These are phyloP conservation scores for Lasioglossum calceatum DNA, from an alignment of 2,888 invertebrate species.

Conservation along the genomic window DNA sequence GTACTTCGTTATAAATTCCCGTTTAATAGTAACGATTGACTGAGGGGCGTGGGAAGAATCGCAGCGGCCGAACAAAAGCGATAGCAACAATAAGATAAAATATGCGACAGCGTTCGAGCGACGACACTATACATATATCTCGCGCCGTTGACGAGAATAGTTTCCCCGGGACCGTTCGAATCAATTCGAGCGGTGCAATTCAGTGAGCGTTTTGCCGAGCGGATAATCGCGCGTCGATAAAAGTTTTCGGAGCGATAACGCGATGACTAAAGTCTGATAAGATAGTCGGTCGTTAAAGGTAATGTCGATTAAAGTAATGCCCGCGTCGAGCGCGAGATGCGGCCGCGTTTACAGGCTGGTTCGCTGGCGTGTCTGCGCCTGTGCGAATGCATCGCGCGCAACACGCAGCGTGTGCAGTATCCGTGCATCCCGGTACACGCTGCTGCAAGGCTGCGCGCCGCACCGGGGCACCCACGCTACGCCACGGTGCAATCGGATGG, in stretches of 20 bases:
- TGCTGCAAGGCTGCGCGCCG: conserved; percentile 25
- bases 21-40: conserved; percentile 15
- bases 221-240: conserved; percentile 9
- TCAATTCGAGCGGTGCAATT: neutral
- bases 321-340: neutral
- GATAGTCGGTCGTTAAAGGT: conserved; percentile 21
- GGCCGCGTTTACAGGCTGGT: neutral
- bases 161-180: neutral
- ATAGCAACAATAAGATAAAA: neutral
- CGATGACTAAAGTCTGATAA: conserved; percentile 36
- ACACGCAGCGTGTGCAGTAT: conserved; percentile 19
- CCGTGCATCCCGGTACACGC: conserved; percentile 16
- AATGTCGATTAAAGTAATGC: conserved; percentile 28
- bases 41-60: neutral
- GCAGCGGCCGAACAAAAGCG: neutral
- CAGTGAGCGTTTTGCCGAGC: neutral
- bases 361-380: neutral
- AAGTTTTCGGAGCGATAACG: conserved; percentile 22
- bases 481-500: conserved; percentile 33
- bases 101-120: neutral
- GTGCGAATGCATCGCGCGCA: neutral
- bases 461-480: conserved; percentile 35
- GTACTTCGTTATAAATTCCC: conserved; percentile 22
- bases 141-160: neutral
- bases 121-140: neutral